A percentile compares a stretch with the other conserved stretches of the same genome.
Conservation (phyloP, 2,888 invertebrate species). For the Meta bourneti region DNA sequence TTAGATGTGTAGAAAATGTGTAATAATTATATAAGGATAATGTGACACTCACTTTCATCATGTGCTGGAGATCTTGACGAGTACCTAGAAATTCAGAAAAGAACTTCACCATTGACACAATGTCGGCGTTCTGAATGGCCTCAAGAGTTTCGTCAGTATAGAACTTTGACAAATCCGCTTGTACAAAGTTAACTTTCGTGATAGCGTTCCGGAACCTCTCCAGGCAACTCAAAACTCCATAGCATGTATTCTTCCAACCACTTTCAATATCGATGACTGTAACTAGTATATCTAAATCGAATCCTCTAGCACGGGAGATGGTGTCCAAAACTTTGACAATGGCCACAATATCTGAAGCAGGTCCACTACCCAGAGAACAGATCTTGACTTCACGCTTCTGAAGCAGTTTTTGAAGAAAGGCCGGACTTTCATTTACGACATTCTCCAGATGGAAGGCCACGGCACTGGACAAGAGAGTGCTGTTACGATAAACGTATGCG, state of each 20-base stretch:
- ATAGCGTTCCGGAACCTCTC: background rate
- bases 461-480: conserved; percentile 9
- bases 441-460: conserved; percentile 1
- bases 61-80: background rate
- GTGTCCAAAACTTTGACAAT: conserved; percentile 1
- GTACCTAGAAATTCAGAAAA: background rate
- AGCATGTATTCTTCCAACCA: conserved; percentile 2
- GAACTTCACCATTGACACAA: conserved; percentile 11
- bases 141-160: background rate
- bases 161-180: background rate
- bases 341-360: conserved; percentile 20
- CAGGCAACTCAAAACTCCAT: conserved; percentile 4
- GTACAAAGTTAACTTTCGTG: conserved; percentile 2
- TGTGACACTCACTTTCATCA: background rate
- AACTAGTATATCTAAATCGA: background rate
- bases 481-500: conserved; percentile 9
- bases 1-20: background rate
- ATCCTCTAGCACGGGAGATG: background rate
- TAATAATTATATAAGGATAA: background rate
- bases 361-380: conserved; percentile 22
- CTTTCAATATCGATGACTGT: background rate
- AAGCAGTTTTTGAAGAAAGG: background rate
- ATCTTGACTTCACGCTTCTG: background rate
- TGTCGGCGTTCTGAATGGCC: conserved; percentile 4
- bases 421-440: background rate